These are phyloP conservation scores for Aldrovandia affinis DNA, from an alignment of 2,797 vertebrate genomes.

Conservation along the genomic window DNA sequence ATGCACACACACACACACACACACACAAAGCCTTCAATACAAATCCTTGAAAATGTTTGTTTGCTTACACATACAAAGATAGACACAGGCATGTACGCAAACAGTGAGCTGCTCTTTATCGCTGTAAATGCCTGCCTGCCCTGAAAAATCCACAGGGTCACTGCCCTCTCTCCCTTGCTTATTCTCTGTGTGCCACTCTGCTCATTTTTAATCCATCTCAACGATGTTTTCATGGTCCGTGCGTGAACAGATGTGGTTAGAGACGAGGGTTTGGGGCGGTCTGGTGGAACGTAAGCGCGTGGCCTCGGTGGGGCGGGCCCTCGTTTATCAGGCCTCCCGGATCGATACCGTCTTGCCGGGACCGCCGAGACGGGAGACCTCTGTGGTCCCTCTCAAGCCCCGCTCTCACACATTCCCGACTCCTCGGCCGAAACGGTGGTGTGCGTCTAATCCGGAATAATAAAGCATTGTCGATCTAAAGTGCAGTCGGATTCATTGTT, in stretches of 20 bases:
- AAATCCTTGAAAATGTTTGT: too few relatives aligned
- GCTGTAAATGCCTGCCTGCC: neutral
- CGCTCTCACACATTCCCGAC: slow-evolving; percentile 68
- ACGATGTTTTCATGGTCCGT: slow-evolving; percentile 75
- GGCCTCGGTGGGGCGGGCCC: slow-evolving; percentile 75
- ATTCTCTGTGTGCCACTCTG: slow-evolving; percentile 52
- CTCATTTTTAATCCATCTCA: slow-evolving; percentile 77
- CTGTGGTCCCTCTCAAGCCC: slow-evolving; percentile 78
- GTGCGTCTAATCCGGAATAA: slow-evolving; percentile 98
- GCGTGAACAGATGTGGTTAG: slow-evolving; percentile 76
- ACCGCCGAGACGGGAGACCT: slow-evolving; percentile 88
- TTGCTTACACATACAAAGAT: neutral
- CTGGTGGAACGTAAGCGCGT: slow-evolving; percentile 81
- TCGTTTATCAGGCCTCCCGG: slow-evolving; percentile 83
- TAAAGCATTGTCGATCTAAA: slow-evolving; percentile 98
- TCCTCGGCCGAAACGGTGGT: slow-evolving; percentile 89
- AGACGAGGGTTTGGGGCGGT: slow-evolving; percentile 78
- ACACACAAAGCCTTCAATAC: neutral
- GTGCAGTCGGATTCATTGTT: slow-evolving; percentile 99
- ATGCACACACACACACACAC: neutral
- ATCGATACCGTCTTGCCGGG: slow-evolving; percentile 86
- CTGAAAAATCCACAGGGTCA: too few relatives aligned
- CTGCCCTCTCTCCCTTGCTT: slow-evolving; percentile 27
- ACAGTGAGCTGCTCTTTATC: neutral
- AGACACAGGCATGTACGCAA: neutral